Conservation (phyloP, 2,113 vertebrate genomes). For the Dendropsophus ebraccatus region DNA sequence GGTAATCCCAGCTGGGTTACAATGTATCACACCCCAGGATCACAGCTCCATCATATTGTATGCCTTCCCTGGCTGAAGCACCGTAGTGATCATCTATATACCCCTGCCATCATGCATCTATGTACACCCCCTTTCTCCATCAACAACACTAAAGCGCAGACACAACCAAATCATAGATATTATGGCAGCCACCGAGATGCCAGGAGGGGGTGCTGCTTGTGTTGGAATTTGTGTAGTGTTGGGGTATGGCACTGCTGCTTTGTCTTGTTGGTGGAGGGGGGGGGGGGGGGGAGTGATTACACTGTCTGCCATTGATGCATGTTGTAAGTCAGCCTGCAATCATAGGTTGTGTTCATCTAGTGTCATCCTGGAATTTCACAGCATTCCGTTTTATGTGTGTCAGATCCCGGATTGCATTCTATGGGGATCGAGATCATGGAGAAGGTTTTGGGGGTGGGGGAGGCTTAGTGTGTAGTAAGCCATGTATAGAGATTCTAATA, state of each 20-base stretch:
- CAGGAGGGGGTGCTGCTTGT: slow-evolving; percentile 49
- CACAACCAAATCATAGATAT: neutral
- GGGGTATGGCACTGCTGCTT: slow-evolving; percentile 28
- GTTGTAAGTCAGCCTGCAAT: neutral
- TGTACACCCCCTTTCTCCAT: neutral
- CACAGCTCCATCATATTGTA: slow-evolving; percentile 3
- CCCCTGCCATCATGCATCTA: neutral
- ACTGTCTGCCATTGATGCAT: slow-evolving; percentile 7
- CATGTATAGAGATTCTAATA: neutral
- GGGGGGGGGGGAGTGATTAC: neutral
- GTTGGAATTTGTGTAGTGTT: slow-evolving; percentile 32
- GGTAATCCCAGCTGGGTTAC: slow-evolving; percentile 70
- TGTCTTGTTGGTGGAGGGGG: too few species aligned
- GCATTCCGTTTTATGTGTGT: neutral
- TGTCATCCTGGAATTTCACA: neutral
- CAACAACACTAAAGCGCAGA: neutral
- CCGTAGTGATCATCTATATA: neutral
- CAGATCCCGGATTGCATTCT: neutral
- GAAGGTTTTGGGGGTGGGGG: neutral
- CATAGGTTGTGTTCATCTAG: neutral
- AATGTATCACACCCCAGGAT: slow-evolving; percentile 40
- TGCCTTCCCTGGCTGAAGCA: neutral
- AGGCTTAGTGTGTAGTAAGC: neutral
- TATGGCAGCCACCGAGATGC: slow-evolving; percentile 31
- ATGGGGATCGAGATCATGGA: neutral